Percentiles rank a stretch among this genome's conserved stretches.
phyloP scores from a whole-genome alignment of 2,797 vertebrate genomes.

The Anguilla marmorata region DNA sequence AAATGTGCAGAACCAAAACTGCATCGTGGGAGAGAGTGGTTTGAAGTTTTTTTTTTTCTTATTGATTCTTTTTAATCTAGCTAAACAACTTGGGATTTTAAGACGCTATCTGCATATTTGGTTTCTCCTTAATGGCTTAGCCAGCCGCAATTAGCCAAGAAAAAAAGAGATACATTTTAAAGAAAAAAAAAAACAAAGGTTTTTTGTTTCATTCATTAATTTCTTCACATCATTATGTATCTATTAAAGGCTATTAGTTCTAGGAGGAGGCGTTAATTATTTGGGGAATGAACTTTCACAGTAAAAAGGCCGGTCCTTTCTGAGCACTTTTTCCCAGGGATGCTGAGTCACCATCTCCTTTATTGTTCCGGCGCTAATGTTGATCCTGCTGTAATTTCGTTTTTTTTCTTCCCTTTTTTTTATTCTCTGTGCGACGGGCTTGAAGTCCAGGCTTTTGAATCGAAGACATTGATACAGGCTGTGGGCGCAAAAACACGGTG shows the following conservation, averaged over 20 bases:
- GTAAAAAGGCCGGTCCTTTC: neutral
- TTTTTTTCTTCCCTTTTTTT: neutral
- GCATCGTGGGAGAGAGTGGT: neutral
- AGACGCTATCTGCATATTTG: neutral
- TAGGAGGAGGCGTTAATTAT: neutral
- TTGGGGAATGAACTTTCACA: neutral
- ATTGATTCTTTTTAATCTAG: neutral
- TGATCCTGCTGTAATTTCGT: neutral
- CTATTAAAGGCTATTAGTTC: neutral
- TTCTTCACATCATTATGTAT: neutral
- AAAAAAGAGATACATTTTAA: neutral
- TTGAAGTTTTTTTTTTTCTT: neutral
- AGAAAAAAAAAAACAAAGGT: neutral
- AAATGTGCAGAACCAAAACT: neutral
- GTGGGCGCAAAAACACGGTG: too few relatives aligned
- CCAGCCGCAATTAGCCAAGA: neutral
- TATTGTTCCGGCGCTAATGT: neutral
- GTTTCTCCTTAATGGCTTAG: neutral
- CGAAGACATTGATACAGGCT: neutral
- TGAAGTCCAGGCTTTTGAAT: neutral
- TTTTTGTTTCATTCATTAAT: neutral
- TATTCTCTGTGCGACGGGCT: neutral
- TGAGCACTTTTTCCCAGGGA: neutral
- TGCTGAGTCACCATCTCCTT: neutral
- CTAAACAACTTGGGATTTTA: neutral